Conservation (phyloP, 2,888 invertebrate genomes). For the Cryptus armator region DNA sequence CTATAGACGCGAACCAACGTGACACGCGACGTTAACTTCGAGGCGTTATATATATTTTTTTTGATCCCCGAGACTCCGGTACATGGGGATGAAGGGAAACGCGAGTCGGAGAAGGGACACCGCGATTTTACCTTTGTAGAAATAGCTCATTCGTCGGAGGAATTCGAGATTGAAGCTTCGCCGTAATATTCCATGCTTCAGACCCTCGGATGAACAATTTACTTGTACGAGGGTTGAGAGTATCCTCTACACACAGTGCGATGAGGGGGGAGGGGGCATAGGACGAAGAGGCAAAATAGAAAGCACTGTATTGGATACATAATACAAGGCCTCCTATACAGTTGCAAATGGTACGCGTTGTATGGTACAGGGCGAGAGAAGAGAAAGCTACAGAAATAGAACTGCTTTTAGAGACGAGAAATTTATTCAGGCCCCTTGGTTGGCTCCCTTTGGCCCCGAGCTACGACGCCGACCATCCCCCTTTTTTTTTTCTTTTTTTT, state of each 20-base stretch:
- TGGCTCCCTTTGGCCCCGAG: constrained; percentile 21
- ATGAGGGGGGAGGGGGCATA: not conserved
- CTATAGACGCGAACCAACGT: too few species aligned
- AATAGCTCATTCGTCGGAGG: constrained; percentile 8
- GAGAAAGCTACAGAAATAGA: constrained; percentile 57
- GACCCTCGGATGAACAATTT: not conserved
- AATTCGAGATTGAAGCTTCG: not conserved
- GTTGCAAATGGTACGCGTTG: constrained; percentile 1
- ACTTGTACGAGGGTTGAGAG: not conserved
- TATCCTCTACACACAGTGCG: not conserved
- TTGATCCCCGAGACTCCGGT: too few species aligned
- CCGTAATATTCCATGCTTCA: not conserved
- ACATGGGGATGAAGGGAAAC: constrained; percentile 1
- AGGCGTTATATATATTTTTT: too few species aligned
- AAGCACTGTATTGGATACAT: not conserved
- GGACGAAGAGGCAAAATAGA: constrained; percentile 7
- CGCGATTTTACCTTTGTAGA: constrained; percentile 22
- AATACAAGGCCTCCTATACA: not conserved
- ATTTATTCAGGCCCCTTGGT: constrained; percentile 49
- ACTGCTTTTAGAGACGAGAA: constrained; percentile 51
- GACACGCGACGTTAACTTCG: too few species aligned
- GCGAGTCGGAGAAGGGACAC: too few species aligned
- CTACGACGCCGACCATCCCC: not conserved
- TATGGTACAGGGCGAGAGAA: not conserved
- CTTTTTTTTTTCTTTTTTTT: not conserved